These are phyloP conservation scores for Galeopterus variegatus DNA, from an alignment of 2,113 vertebrate genomes.

Conservation along the genomic window DNA sequence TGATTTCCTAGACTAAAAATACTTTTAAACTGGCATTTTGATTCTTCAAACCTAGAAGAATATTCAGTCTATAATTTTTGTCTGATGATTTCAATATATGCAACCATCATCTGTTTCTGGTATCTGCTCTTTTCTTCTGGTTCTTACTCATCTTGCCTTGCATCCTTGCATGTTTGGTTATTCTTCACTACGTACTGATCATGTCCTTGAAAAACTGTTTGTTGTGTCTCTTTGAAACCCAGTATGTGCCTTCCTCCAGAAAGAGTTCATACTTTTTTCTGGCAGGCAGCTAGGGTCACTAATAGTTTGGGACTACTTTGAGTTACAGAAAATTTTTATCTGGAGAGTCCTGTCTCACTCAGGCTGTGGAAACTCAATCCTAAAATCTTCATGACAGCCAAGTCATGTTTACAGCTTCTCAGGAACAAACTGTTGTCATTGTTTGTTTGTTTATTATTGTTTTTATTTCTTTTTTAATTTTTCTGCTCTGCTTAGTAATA, in stretches of 20 bases:
- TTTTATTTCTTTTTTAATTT: neutral
- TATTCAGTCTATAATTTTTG: neutral
- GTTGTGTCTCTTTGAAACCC: neutral
- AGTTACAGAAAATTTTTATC: neutral
- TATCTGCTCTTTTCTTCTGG: neutral
- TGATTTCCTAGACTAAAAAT: neutral
- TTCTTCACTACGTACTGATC: neutral
- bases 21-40: neutral
- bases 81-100: neutral
- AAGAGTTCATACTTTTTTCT: neutral
- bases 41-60: neutral
- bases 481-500: neutral
- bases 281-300: neutral
- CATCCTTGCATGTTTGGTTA: neutral
- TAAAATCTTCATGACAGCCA: neutral
- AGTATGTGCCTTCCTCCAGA: neutral
- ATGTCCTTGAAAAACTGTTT: neutral
- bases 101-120: neutral
- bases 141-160: neutral
- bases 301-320: neutral
- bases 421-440: neutral
- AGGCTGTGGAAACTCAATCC: neutral
- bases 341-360: neutral
- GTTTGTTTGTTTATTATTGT: neutral
- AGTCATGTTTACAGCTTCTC: neutral